Evolutionary conservation across 2,888 invertebrate species (phyloP).

Genomic region (Boloria euphrosyne): DNA sequence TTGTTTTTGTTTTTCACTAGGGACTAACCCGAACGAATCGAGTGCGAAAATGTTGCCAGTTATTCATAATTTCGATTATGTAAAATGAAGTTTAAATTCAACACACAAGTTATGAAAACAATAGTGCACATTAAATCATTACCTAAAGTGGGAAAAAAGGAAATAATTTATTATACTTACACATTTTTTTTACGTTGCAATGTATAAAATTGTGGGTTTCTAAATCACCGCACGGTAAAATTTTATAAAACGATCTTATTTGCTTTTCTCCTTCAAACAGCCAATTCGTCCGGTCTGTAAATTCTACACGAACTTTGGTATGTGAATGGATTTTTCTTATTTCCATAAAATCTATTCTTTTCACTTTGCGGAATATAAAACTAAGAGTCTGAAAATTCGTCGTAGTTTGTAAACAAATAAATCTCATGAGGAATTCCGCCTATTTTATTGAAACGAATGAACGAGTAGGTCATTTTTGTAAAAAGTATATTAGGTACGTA

Average conservation of each 20-base stretch:
- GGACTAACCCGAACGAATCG: too few species aligned
- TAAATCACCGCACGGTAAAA: conserved; percentile 5
- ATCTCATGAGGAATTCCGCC: conserved; percentile 23
- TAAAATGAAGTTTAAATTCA: too few species aligned
- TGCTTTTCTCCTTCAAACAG: conserved; percentile 3
- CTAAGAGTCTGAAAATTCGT: conserved; percentile 13
- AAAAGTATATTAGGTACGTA: too few species aligned
- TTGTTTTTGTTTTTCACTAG: too few species aligned
- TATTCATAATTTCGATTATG: too few species aligned
- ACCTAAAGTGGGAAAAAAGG: too few species aligned
- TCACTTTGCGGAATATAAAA: conserved; percentile 19
- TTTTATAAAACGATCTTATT: conserved; percentile 5
- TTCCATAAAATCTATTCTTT: conserved; percentile 11
- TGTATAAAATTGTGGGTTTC: not conserved
- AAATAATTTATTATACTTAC: too few species aligned
- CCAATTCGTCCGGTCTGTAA: conserved; percentile 4
- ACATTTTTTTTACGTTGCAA: not conserved
- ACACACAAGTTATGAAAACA: too few species aligned
- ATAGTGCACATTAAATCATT: too few species aligned
- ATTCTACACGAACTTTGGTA: conserved; percentile 5
- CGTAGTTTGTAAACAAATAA: conserved; percentile 25
- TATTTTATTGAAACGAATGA: not conserved
- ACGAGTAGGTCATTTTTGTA: too few species aligned
- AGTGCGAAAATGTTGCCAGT: too few species aligned
- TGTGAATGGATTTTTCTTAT: conserved; percentile 11